Evolutionary conservation across 2,888 invertebrate species (phyloP), one percentile per base, ranked within the genome.

Genomic region (Atherix ibis): DNA sequence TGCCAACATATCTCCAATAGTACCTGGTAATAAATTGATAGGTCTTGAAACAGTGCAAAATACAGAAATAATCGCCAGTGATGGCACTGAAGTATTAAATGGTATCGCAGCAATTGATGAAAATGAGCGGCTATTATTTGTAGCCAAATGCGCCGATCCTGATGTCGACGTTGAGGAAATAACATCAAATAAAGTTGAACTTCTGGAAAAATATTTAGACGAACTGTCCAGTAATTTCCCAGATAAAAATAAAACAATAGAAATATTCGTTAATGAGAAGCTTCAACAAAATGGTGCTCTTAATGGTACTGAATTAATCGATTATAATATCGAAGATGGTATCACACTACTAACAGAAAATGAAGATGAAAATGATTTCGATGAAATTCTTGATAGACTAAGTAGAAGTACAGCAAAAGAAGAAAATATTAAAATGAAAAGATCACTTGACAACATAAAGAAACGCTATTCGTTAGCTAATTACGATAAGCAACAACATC

Each of bases 391-490:
- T 5, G 53, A 53, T 31, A 50, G 51, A 29, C 46, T 60, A 24
- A 51, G 53, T 4, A 52, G 49, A 35, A 46, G 53, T 3, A 49
- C 52, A 31, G 43, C 53, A 3, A 54, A 55, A 35, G 45, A 50
- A 6, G 53, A 56, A n/a, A 54, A 56, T 33, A 32, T 54, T 2
- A 60, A 59, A 42, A 58, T 61, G 49, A 48, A 55, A 31, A 56
- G 57, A 34, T 58, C 58, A 1, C 38, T 61, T 32, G 57, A 60
- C 19, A 54, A 49, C 25, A 61, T 61, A 19, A 61, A 56, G 36
- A 52, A 52, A 22, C 51, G 60, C 4, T 57, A 43, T 32, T 43
- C 43, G 12, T 13, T 39, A 2, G 31, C 39, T n/a, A 31, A 38
- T 25, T 32, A 37, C 8, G 41, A 40, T 8, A 43, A 41, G 30